A percentile compares a stretch with the other conserved stretches of the same genome.
Conservation (phyloP, 2,113 vertebrate species). For the Atlantisia rogersi region DNA sequence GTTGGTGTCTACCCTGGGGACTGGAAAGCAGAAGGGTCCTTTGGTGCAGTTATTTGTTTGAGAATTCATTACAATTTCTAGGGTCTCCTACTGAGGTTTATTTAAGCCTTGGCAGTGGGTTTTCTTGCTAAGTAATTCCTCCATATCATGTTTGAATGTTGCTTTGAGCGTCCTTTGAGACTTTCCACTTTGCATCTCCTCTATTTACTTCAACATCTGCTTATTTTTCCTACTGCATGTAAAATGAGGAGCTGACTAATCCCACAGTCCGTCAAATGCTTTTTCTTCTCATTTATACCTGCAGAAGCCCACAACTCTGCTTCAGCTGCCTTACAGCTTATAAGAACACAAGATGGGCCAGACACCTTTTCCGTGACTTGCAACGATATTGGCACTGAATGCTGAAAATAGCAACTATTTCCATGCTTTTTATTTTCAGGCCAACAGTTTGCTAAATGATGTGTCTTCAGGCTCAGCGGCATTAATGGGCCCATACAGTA, state of each 20-base stretch:
- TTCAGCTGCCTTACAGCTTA: not conserved
- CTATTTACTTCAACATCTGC: constrained; percentile 9
- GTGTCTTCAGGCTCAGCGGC: not conserved
- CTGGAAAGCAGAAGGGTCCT: not conserved
- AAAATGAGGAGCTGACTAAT: not conserved
- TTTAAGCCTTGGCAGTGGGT: constrained; percentile 17
- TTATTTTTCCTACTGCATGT: constrained; percentile 7
- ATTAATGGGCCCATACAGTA: not conserved
- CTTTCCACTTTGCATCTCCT: not conserved
- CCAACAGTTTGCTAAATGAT: not conserved
- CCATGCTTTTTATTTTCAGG: not conserved
- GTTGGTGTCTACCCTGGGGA: not conserved
- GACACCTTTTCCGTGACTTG: not conserved
- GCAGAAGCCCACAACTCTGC: not conserved
- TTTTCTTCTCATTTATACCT: not conserved
- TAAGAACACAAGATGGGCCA: not conserved
- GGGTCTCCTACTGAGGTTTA: not conserved
- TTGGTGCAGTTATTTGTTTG: not conserved
- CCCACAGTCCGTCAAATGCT: not conserved
- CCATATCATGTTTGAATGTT: not conserved
- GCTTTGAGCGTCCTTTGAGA: constrained; percentile 1
- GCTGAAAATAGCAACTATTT: not conserved
- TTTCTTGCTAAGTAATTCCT: constrained; percentile 2
- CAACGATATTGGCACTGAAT: not conserved
- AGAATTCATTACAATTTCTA: not conserved